Evolutionary conservation across 2,888 invertebrate genomes (phyloP).

Genomic region (Cylloceria caligata): DNA sequence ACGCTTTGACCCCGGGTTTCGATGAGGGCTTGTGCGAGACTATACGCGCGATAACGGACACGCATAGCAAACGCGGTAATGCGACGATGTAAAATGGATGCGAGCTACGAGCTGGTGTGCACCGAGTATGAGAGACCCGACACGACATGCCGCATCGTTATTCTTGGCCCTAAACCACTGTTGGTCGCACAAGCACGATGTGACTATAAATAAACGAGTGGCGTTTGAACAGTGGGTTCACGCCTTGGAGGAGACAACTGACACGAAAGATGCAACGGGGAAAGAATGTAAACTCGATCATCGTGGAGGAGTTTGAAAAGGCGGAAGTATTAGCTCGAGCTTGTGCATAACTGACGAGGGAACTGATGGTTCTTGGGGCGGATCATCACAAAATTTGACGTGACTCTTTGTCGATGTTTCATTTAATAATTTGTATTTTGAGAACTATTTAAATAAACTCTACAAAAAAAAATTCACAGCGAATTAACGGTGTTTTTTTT

Average conservation of each 20-base stretch:
- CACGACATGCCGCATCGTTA: slow-evolving; percentile 50
- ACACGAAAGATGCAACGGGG: slow-evolving; percentile 21
- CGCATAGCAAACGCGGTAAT: slow-evolving; percentile 45
- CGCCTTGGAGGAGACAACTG: slow-evolving; percentile 32
- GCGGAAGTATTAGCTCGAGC: background rate
- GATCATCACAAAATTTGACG: background rate
- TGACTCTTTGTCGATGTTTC: background rate
- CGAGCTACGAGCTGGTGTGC: slow-evolving; percentile 21
- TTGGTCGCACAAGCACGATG: slow-evolving; percentile 74
- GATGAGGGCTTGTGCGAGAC: slow-evolving; percentile 13
- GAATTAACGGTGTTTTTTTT: too few species aligned
- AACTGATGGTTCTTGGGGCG: background rate
- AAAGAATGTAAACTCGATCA: slow-evolving; percentile 23
- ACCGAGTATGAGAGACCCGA: slow-evolving; percentile 39
- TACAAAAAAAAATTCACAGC: too few species aligned
- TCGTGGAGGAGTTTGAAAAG: background rate
- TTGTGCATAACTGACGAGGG: background rate
- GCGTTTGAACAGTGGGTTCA: slow-evolving; percentile 41
- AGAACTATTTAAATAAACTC: too few species aligned
- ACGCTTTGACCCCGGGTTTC: slow-evolving; percentile 29
- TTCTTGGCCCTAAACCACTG: slow-evolving; percentile 70
- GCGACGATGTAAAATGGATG: slow-evolving; percentile 71
- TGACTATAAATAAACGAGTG: slow-evolving; percentile 74
- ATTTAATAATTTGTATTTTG: background rate
- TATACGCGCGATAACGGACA: slow-evolving; percentile 11